phyloP scores from a whole-genome alignment of 2,113 vertebrate genomes.

The Maccullochella peelii region DNA sequence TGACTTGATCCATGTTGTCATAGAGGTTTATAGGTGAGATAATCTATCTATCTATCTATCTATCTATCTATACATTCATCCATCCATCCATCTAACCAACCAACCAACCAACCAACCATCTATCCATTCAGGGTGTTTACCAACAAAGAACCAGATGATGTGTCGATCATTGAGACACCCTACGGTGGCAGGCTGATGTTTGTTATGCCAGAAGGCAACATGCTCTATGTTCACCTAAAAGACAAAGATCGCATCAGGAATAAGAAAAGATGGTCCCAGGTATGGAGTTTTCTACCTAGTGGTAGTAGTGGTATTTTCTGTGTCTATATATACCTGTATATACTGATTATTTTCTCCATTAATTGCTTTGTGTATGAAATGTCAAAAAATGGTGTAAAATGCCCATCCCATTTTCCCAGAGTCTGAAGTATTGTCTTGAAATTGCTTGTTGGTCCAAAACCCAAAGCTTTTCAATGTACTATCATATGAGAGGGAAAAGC shows the following conservation, averaged over 20 bases:
- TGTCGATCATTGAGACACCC: constrained; percentile 82
- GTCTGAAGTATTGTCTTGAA: too few relatives aligned
- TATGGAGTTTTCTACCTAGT: constrained; percentile 33
- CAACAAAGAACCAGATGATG: constrained; percentile 85
- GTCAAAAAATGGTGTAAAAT: too few relatives aligned
- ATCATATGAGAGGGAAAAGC: too few relatives aligned
- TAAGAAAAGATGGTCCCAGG: constrained; percentile 90
- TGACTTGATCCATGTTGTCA: constrained; percentile 80
- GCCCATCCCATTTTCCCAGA: too few relatives aligned
- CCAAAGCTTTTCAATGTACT: too few relatives aligned
- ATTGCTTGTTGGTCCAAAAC: too few relatives aligned
- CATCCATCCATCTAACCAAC: background rate
- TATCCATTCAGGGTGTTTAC: constrained; percentile 80
- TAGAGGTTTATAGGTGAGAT: constrained; percentile 84
- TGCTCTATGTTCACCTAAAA: constrained; percentile 85
- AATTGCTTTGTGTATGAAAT: too few relatives aligned
- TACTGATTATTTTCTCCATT: background rate
- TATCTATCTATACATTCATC: background rate
- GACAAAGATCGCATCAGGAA: constrained; percentile 84
- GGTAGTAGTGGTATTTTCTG: background rate
- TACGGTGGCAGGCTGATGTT: constrained; percentile 85
- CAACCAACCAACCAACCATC: background rate
- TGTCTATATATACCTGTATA: background rate
- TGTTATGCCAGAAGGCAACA: constrained; percentile 85
- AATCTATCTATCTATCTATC: background rate